phyloP scores from a whole-genome alignment of 2,888 invertebrate species.

The Oligia fasciuncula region DNA sequence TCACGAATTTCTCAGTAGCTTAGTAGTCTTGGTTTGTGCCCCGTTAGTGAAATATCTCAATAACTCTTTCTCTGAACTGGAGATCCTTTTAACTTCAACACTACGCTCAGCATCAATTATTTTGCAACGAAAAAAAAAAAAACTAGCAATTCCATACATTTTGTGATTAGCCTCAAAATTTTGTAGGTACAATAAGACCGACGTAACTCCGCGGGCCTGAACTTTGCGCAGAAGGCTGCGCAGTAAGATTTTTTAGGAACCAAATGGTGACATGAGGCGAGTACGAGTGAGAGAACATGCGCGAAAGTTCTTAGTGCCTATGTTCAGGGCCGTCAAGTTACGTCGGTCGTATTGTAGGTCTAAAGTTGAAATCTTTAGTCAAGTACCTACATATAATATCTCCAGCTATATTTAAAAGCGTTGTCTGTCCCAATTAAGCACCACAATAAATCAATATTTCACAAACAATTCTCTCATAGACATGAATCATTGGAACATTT shows the following conservation, averaged over 20 bases:
- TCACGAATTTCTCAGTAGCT: too few relatives aligned
- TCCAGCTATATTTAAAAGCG: background rate
- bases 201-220: too few relatives aligned
- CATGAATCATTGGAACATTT: constrained; percentile 37
- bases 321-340: too few relatives aligned
- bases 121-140: too few relatives aligned
- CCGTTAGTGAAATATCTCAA: background rate
- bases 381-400: background rate
- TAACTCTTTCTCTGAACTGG: too few relatives aligned
- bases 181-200: too few relatives aligned
- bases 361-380: background rate
- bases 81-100: background rate
- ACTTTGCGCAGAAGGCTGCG: too few relatives aligned
- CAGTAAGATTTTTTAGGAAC: too few relatives aligned
- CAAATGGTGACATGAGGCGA: too few relatives aligned
- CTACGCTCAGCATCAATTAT: background rate
- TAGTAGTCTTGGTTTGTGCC: background rate
- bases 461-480: constrained; percentile 4
- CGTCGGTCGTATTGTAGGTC: background rate
- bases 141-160: background rate
- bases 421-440: background rate
- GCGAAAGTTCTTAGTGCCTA: too few relatives aligned
- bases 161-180: background rate
- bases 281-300: too few relatives aligned
- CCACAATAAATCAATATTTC: constrained; percentile 29